Base-by-base conservation (phyloP, 2,888 invertebrate genomes). In the Cecidostiba fungosa region DNA sequence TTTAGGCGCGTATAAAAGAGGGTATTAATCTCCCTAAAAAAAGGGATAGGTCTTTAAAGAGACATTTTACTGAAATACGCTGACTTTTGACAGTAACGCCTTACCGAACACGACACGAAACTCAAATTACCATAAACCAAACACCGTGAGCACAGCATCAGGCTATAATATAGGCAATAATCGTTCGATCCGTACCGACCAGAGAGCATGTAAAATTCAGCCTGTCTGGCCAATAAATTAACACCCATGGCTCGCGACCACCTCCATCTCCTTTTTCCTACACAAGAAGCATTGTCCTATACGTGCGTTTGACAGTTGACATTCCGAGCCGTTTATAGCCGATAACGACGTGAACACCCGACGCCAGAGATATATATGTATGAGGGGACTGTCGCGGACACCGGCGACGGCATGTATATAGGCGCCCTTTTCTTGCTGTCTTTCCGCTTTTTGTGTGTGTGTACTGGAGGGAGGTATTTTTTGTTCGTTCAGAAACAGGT, bases 281-380 rank as follows among this genome's bases (percentile, higher is more conserved):
- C 66, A 73, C 77, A 86, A 86, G 86, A 87, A 86, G 86, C 87
- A 89, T 88, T 86, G 88, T 85, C 86, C 85, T 47, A 32, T 32
- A 29, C 79, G 87, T 90, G 89, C 87, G 82, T 85, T 89, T 89
- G 90, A 89, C 89, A 90, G 89, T 86, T 89, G 89, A 89, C 89
- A 78, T 29, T 23, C 32, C 70, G 12, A 26, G 36, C 81, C 73
- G 74, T 62, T 77, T 62, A 83, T 72, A 36, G 84, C 74, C 84
- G 85, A 81, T 85, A 85, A 85, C 85, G 81, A 85, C 74, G 70
- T 43, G 14, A 26, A 39, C 59, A 50, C 12, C 32, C 69, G 10
- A 32, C 50, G 23, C 14, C 43, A 36, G 8, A 62, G 16, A 77
- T 69, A 79, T 79, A 76, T 79, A 26, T 72, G 32, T 39, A 5